Evolutionary conservation across 2,888 invertebrate genomes (phyloP).

Genomic region (Lissocephala sabroskyi): DNA sequence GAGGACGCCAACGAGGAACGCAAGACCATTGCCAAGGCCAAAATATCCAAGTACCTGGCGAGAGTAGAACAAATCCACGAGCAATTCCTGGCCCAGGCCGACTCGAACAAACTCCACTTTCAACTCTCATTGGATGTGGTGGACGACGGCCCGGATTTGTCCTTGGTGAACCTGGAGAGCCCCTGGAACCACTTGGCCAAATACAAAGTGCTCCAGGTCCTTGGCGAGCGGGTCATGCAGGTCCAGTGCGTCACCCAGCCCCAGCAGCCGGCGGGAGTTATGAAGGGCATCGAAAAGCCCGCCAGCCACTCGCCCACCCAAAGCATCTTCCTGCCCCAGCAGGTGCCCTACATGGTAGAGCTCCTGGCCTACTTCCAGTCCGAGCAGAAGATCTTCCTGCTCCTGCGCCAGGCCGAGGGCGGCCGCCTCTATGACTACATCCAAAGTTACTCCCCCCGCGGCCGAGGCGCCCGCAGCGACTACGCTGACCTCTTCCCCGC

Average conservation of each 20-base stretch:
- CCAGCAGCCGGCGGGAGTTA: constrained; percentile 61
- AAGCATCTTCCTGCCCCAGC: constrained; percentile 70
- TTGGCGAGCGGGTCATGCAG: constrained; percentile 68
- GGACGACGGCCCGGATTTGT: constrained; percentile 35
- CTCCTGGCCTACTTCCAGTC: constrained; percentile 70
- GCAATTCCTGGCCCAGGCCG: constrained; percentile 47
- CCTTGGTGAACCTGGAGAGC: constrained; percentile 54
- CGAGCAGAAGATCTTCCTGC: constrained; percentile 69
- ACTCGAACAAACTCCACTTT: constrained; percentile 41
- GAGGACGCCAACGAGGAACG: constrained; percentile 69
- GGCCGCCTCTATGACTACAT: constrained; percentile 69
- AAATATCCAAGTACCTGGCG: constrained; percentile 70
- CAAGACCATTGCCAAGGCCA: constrained; percentile 70
- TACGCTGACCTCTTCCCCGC: constrained; percentile 56
- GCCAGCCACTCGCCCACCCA: constrained; percentile 68
- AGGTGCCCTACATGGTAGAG: constrained; percentile 70
- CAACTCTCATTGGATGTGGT: constrained; percentile 68
- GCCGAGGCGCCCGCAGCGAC: constrained; percentile 26
- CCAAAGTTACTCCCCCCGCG: constrained; percentile 51
- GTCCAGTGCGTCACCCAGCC: constrained; percentile 70
- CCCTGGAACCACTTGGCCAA: constrained; percentile 71
- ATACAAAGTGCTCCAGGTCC: constrained; percentile 69
- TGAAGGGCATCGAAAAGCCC: constrained; percentile 72
- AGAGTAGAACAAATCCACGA: constrained; percentile 70
- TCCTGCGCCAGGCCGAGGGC: constrained; percentile 69